Conservation (phyloP, 92 coral and sea anemone species). For the Nematostella vectensis region DNA sequence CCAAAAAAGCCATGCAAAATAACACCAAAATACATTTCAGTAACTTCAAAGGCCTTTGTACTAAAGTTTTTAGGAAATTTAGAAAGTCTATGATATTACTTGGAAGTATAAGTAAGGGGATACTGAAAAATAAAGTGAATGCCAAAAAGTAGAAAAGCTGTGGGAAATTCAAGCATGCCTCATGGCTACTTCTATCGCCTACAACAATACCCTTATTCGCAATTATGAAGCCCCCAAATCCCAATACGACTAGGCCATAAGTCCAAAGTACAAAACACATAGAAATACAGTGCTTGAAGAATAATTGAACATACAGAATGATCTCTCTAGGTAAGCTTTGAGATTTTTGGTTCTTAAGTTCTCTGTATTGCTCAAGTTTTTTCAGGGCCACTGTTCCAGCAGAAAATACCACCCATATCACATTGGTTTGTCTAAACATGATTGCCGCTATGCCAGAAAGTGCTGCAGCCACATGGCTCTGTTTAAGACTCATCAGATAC, state of each 20-base stretch:
- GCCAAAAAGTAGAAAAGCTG: conserved; percentile 75
- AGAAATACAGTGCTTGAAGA: conserved; percentile 21
- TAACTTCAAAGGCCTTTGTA: conserved; percentile 29
- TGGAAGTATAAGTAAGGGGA: conserved; percentile 50
- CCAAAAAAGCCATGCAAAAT: conserved; percentile 17
- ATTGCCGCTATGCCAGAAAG: conserved; percentile 53
- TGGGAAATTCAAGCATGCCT: conserved; percentile 78
- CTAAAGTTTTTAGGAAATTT: conserved; percentile 7
- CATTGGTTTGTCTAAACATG: conserved; percentile 78
- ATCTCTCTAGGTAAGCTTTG: conserved; percentile 23
- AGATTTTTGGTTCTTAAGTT: conserved; percentile 4
- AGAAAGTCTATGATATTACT: conserved; percentile 25
- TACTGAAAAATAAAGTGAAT: conserved; percentile 61
- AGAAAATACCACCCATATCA: conserved; percentile 82
- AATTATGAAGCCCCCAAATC: conserved; percentile 51
- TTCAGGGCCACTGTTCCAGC: conserved; percentile 73
- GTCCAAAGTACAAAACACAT: conserved; percentile 45
- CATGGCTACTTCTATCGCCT: conserved; percentile 75
- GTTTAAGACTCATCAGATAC: conserved; percentile 67
- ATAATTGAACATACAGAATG: conserved; percentile 15
- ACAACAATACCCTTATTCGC: conserved; percentile 79
- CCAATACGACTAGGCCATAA: conserved; percentile 48
- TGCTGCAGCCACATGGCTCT: conserved; percentile 64
- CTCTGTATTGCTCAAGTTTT: conserved; percentile 25
- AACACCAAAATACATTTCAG: conserved; percentile 13